Conservation (phyloP, 2,113 vertebrate genomes). For the Epinephelus moara region DNA sequence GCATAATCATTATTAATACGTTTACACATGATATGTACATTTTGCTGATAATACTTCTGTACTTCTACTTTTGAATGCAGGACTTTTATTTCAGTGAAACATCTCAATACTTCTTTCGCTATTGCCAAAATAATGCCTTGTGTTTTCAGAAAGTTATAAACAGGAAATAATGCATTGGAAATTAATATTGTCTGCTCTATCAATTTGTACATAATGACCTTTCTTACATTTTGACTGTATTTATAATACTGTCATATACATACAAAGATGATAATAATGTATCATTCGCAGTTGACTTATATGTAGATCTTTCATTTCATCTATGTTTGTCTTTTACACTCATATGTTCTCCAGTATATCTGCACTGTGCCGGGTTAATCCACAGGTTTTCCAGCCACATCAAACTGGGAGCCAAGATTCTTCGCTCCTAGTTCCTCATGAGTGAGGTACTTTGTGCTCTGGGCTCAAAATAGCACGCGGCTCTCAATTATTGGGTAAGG, state of each 20-base stretch:
- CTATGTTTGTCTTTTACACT: conserved; percentile 41
- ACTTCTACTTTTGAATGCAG: neutral
- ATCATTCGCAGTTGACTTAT: conserved; percentile 9
- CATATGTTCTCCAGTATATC: conserved; percentile 38
- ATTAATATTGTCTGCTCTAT: neutral
- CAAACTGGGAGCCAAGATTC: conserved; percentile 72
- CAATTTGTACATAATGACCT: neutral
- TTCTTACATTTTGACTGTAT: neutral
- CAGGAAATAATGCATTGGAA: neutral
- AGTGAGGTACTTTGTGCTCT: conserved; percentile 86
- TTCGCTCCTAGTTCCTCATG: conserved; percentile 71
- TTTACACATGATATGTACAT: neutral
- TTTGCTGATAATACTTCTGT: neutral
- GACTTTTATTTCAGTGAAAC: neutral
- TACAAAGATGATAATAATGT: conserved; percentile 2
- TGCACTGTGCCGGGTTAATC: conserved; percentile 60
- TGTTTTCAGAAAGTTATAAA: neutral
- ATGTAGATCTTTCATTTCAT: conserved; percentile 23
- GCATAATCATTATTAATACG: neutral
- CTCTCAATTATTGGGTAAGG: conserved; percentile 94
- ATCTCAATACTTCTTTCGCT: neutral
- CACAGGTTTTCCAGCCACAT: conserved; percentile 75
- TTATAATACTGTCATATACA: neutral
- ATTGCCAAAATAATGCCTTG: neutral
- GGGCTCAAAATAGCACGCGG: conserved; percentile 90